phyloP scores from a whole-genome alignment of 2,888 invertebrate species.

The Catonia carolina region DNA sequence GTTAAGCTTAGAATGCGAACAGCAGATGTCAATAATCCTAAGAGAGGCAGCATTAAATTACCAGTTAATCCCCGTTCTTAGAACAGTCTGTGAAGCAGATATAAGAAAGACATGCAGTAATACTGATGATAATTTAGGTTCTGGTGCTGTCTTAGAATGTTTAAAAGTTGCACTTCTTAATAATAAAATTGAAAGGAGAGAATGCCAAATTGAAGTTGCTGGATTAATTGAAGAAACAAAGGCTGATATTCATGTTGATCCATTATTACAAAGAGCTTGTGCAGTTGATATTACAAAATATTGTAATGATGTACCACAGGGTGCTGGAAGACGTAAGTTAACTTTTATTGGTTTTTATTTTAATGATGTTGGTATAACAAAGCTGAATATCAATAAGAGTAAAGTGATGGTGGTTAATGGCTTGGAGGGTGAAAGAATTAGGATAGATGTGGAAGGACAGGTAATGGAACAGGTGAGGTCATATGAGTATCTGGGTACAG shows the following conservation, averaged over 20 bases:
- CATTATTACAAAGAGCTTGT: slow-evolving; percentile 81
- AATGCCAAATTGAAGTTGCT: slow-evolving; percentile 79
- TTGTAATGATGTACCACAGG: slow-evolving; percentile 73
- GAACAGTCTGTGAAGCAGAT: slow-evolving; percentile 57
- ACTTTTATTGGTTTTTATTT: neutral
- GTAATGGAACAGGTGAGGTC: no score
- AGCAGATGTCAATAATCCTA: slow-evolving; percentile 72
- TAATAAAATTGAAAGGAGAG: slow-evolving; percentile 63
- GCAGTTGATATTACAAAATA: slow-evolving; percentile 73
- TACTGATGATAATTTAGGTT: slow-evolving; percentile 49
- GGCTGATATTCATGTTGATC: slow-evolving; percentile 94
- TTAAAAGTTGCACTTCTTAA: slow-evolving; percentile 71
- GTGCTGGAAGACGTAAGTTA: slow-evolving; percentile 81
- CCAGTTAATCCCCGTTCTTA: slow-evolving; percentile 79
- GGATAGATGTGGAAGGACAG: no score
- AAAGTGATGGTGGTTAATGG: no score
- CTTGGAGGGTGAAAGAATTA: no score
- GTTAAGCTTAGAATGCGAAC: slow-evolving; percentile 68
- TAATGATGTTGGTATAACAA: no score
- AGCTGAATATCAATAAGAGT: no score
- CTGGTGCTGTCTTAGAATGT: slow-evolving; percentile 77
- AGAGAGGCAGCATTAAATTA: slow-evolving; percentile 87
- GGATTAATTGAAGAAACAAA: slow-evolving; percentile 81
- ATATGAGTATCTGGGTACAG: no score
- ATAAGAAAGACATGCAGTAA: slow-evolving; percentile 47